phyloP scores from a whole-genome alignment of 2,797 vertebrate genomes.

The Lutra lutra region DNA sequence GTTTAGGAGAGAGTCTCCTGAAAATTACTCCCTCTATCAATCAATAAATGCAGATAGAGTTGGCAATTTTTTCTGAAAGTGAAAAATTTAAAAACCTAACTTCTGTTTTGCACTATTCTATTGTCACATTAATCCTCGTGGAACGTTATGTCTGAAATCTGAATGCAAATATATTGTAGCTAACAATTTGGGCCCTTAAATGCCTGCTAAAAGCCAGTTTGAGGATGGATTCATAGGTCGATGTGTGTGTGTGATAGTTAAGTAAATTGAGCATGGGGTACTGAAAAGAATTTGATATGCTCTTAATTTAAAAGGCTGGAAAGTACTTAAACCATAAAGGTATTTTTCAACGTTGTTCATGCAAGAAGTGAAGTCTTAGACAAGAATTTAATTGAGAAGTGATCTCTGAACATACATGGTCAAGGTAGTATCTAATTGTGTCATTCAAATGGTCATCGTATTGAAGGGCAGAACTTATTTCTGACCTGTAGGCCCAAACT shows the following conservation, averaged over 20 bases:
- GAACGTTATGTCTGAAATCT: conserved; percentile 18
- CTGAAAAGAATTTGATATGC: background rate
- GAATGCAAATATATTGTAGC: conserved; percentile 5
- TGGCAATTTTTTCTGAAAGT: background rate
- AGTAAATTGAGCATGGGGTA: background rate
- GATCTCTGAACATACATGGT: background rate
- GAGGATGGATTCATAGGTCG: background rate
- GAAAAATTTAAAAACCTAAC: background rate
- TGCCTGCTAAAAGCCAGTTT: background rate
- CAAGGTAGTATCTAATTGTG: background rate
- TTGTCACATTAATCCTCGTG: background rate
- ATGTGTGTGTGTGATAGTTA: background rate
- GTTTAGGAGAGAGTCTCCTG: background rate
- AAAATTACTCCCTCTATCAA: conserved; percentile 21
- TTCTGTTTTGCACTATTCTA: background rate
- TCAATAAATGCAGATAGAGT: background rate
- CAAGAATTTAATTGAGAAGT: background rate
- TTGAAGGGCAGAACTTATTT: background rate
- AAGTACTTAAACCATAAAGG: conserved; percentile 13
- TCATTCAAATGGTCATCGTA: background rate
- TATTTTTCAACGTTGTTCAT: background rate
- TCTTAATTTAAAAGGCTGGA: background rate
- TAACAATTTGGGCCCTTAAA: background rate
- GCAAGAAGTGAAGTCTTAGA: background rate
- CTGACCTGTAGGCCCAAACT: background rate